Evolutionary conservation across 2,113 vertebrate species (phyloP).

Genomic region (Euleptes europaea): DNA sequence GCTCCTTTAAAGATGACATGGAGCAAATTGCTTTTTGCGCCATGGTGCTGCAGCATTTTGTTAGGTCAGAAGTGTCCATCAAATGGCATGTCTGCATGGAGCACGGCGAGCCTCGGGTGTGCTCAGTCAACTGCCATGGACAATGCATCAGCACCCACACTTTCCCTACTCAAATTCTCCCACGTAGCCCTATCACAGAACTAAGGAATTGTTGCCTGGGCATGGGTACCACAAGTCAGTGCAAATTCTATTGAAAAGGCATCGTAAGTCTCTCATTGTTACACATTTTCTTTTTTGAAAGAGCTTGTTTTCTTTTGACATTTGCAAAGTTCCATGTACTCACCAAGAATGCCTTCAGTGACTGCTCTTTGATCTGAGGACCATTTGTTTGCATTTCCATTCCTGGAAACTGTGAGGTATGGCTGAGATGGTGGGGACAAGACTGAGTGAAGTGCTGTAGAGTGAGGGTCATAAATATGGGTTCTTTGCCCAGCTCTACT

Average conservation of each 20-base stretch:
- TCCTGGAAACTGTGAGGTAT: background rate
- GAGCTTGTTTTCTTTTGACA: background rate
- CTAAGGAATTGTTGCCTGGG: background rate
- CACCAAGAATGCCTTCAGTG: background rate
- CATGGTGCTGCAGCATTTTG: background rate
- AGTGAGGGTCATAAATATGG: slow-evolving; percentile 58
- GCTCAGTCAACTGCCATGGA: background rate
- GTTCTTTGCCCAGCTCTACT: slow-evolving; percentile 67
- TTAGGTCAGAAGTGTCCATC: background rate
- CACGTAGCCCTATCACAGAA: background rate
- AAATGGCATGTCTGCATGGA: no score
- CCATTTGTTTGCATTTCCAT: background rate
- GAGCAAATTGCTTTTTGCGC: no score
- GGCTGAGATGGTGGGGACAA: slow-evolving; percentile 40
- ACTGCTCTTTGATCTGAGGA: background rate
- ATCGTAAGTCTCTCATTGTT: background rate
- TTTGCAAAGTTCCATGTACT: background rate
- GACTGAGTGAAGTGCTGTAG: slow-evolving; percentile 66
- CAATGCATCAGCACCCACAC: background rate
- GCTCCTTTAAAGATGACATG: no score
- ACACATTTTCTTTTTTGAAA: background rate
- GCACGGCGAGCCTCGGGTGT: background rate
- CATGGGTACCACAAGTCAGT: slow-evolving; percentile 21
- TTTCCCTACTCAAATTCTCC: background rate
- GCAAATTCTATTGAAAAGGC: slow-evolving; percentile 63